Percentiles rank a stretch among this genome's conserved stretches.
Conservation (phyloP, 2,888 invertebrate species). For the Mimumesa dahlbomi region DNA sequence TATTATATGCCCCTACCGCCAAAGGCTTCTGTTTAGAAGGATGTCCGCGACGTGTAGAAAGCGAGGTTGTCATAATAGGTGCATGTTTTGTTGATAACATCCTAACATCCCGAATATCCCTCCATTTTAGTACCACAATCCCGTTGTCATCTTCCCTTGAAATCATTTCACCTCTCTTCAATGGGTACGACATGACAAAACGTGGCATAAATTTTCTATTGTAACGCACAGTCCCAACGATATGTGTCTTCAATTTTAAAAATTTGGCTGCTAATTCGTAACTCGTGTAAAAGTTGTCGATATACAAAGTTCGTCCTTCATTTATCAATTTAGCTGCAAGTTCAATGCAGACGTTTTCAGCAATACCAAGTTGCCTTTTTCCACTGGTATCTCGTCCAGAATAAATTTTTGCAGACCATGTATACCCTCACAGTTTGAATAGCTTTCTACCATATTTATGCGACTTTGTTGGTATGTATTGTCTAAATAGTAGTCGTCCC, state of each 20-base stretch:
- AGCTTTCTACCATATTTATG: slow-evolving; percentile 59
- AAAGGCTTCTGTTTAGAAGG: slow-evolving; percentile 57
- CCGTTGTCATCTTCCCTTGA: slow-evolving; percentile 67
- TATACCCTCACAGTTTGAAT: slow-evolving; percentile 59
- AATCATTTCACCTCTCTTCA: slow-evolving; percentile 55
- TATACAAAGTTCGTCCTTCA: slow-evolving; percentile 38
- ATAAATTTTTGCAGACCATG: slow-evolving; percentile 47
- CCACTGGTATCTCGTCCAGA: slow-evolving; percentile 64
- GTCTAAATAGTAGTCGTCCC: slow-evolving; percentile 59
- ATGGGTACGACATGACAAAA: slow-evolving; percentile 16
- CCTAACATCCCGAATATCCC: slow-evolving; percentile 68
- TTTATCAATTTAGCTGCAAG: slow-evolving; percentile 28
- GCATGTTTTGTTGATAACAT: slow-evolving; percentile 71
- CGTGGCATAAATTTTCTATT: slow-evolving; percentile 31
- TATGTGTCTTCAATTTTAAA: slow-evolving; percentile 28
- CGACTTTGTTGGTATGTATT: slow-evolving; percentile 58
- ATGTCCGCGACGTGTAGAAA: slow-evolving; percentile 27
- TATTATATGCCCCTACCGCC: slow-evolving; percentile 66
- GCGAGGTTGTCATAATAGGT: slow-evolving; percentile 54
- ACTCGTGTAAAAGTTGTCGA: slow-evolving; percentile 44
- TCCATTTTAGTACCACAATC: slow-evolving; percentile 70
- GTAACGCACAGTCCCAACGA: slow-evolving; percentile 28
- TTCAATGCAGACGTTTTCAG: slow-evolving; percentile 24
- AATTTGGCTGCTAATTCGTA: slow-evolving; percentile 32
- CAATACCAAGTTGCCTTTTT: slow-evolving; percentile 36